Conservation (phyloP, 2,888 invertebrate genomes). For the Aplocera efformata region DNA sequence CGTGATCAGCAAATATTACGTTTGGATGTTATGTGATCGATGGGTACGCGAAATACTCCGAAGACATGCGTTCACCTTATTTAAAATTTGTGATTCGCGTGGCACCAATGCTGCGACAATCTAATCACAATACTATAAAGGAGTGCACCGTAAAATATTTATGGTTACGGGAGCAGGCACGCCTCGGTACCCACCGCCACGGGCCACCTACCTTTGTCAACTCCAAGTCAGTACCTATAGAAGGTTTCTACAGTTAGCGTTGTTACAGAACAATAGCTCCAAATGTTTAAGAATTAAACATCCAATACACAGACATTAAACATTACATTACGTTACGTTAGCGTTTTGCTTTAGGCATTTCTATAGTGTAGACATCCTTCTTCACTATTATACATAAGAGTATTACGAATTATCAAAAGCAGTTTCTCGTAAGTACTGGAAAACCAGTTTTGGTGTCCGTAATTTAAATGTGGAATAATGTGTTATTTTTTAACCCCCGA, state of each 20-base stretch:
- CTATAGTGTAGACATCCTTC: too few relatives aligned
- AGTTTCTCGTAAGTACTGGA: too few relatives aligned
- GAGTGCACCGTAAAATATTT: conserved; percentile 72
- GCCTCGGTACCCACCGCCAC: conserved; percentile 53
- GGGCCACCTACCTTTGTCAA: conserved; percentile 43
- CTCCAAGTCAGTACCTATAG: conserved; percentile 17
- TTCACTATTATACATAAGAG: too few relatives aligned
- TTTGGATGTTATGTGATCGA: conserved; percentile 29
- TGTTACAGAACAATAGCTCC: conserved; percentile 14
- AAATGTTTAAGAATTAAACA: conserved; percentile 8
- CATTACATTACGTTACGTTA: too few relatives aligned
- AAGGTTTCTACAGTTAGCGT: conserved; percentile 2
- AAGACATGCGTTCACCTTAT: conserved; percentile 47
- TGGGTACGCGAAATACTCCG: conserved; percentile 34
- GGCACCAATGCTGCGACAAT: conserved; percentile 56
- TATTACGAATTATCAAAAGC: too few relatives aligned
- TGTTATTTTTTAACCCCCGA: too few relatives aligned
- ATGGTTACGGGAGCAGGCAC: conserved; percentile 60
- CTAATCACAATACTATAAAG: conserved; percentile 68
- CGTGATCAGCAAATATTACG: conserved; percentile 29
- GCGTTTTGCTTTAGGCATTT: not conserved
- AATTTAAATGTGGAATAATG: too few relatives aligned
- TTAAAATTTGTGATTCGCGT: conserved; percentile 60
- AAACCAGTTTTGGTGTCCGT: too few relatives aligned
- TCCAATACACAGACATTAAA: conserved; percentile 1